phyloP scores from a whole-genome alignment of 2,113 vertebrate genomes.

The Entosphenus tridentatus region DNA sequence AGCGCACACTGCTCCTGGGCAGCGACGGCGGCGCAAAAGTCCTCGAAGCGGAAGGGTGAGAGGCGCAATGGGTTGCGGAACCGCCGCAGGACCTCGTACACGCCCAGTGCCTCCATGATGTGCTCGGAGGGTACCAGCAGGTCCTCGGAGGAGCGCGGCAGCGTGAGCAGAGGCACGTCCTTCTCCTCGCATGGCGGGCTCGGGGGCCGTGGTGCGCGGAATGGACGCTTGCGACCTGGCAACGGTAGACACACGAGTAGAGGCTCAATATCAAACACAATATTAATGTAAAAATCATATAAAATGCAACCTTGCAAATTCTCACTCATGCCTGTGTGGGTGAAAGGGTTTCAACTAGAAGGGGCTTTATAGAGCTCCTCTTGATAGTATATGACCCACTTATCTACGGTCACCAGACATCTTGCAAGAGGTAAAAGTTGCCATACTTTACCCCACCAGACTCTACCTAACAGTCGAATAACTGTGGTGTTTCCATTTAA shows the following conservation, averaged over 20 bases:
- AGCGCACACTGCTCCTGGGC: slow-evolving; percentile 1
- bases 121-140: not conserved
- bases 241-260: too few relatives aligned
- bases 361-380: too few relatives aligned
- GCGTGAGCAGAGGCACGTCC: not conserved
- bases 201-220: not conserved
- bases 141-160: slow-evolving; percentile 2
- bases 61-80: slow-evolving; percentile 4
- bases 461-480: too few relatives aligned
- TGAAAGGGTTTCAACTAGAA: too few relatives aligned
- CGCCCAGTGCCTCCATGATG: slow-evolving; percentile 1
- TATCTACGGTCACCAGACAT: too few relatives aligned
- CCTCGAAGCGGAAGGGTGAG: not conserved
- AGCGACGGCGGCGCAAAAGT: not conserved
- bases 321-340: too few relatives aligned
- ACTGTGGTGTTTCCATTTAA: too few relatives aligned
- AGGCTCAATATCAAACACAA: not conserved
- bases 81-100: slow-evolving; percentile 5
- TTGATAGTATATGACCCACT: too few relatives aligned
- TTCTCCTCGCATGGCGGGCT: not conserved
- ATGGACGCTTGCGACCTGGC: slow-evolving; percentile 4
- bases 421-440: too few relatives aligned
- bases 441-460: too few relatives aligned
- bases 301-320: too few relatives aligned
- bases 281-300: not conserved